Evolutionary conservation across 2,888 invertebrate genomes (phyloP).

Genomic region (Lamellibrachia satsuma): DNA sequence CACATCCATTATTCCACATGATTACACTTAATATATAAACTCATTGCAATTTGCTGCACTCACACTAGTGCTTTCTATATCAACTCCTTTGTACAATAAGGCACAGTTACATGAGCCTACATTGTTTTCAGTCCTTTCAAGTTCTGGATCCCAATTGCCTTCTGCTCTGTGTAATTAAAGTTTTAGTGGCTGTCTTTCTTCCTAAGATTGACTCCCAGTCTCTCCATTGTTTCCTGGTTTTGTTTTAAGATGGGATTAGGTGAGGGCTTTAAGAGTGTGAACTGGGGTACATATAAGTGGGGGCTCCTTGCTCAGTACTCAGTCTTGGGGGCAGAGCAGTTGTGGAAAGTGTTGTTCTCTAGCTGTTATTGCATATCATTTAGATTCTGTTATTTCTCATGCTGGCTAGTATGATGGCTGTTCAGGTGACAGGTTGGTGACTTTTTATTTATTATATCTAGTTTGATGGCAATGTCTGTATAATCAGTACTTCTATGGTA

Average conservation of each 20-base stretch:
- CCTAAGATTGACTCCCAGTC: not conserved
- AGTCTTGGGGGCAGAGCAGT: not conserved
- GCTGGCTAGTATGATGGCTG: not conserved
- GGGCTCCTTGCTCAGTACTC: not conserved
- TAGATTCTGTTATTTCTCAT: not conserved
- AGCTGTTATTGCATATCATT: not conserved
- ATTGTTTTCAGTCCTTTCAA: not conserved
- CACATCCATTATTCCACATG: not conserved
- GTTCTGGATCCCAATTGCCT: not conserved
- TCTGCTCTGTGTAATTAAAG: not conserved
- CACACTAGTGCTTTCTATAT: not conserved
- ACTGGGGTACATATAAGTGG: not conserved
- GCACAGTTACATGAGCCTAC: not conserved
- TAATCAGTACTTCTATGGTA: not conserved
- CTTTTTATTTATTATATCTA: not conserved
- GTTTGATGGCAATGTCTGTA: not conserved
- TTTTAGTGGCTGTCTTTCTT: not conserved
- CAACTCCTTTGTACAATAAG: not conserved
- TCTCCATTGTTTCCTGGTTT: not conserved
- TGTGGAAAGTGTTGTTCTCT: not conserved
- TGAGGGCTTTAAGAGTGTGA: not conserved
- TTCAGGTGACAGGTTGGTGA: not conserved
- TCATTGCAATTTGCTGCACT: not conserved
- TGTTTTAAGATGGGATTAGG: slow-evolving; percentile 8
- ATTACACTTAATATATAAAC: not conserved